A percentile compares a stretch with the other conserved stretches of the same genome.
phyloP scores from a whole-genome alignment of 92 coral and sea anemone species.

The Parazoanthus darwini region DNA sequence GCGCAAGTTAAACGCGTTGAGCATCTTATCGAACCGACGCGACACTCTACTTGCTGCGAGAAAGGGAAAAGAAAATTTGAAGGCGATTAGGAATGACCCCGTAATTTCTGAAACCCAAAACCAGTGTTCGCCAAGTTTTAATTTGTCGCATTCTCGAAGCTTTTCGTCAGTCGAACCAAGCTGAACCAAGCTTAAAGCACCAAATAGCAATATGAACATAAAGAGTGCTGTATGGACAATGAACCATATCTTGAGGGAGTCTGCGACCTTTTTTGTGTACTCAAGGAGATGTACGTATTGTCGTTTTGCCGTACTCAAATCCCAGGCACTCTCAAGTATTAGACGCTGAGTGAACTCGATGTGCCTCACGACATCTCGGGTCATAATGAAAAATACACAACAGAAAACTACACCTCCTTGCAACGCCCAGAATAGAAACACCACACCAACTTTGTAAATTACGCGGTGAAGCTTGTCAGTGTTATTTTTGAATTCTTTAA shows the following conservation, averaged over 20 bases:
- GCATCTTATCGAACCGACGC: conserved; percentile 55
- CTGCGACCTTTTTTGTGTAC: conserved; percentile 50
- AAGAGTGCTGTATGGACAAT: conserved; percentile 52
- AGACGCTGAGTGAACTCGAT: conserved; percentile 58
- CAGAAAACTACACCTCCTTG: conserved; percentile 51
- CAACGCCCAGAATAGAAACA: conserved; percentile 50
- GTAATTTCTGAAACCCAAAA: conserved; percentile 38
- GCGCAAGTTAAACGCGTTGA: conserved; percentile 41
- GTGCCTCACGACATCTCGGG: conserved; percentile 58
- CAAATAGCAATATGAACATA: conserved; percentile 37
- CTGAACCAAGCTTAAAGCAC: conserved; percentile 24
- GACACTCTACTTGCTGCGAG: conserved; percentile 66
- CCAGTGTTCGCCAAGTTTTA: neutral
- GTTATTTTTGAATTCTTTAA: conserved; percentile 42
- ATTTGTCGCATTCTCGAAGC: too few species aligned
- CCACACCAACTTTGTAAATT: conserved; percentile 16
- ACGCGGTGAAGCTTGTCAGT: neutral
- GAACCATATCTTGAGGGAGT: conserved; percentile 57
- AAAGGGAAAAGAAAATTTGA: conserved; percentile 67
- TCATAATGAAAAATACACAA: conserved; percentile 58
- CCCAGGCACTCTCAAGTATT: conserved; percentile 29
- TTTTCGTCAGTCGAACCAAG: too few species aligned
- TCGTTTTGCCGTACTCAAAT: conserved; percentile 54
- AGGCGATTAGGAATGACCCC: conserved; percentile 58
- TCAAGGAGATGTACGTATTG: conserved; percentile 56